These are phyloP conservation scores for Pagrus major DNA, from an alignment of 2,113 vertebrate species.

Conservation along the genomic window DNA sequence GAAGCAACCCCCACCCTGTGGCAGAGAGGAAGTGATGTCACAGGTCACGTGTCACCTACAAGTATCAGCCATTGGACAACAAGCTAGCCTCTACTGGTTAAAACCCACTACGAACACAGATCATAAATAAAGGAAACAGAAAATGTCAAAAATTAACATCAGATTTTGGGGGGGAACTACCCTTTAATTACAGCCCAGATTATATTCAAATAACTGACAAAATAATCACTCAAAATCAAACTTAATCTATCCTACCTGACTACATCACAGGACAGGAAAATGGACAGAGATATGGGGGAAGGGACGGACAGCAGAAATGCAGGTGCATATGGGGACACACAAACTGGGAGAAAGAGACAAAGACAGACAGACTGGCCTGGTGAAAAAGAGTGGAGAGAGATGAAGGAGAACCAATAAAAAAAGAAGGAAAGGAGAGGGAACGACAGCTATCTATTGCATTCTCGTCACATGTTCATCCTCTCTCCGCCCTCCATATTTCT, in stretches of 20 bases:
- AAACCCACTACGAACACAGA: constrained; percentile 58
- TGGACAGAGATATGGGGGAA: constrained; percentile 66
- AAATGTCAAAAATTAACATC: constrained; percentile 46
- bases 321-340: constrained; percentile 71
- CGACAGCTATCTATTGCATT: constrained; percentile 57
- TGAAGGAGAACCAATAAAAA: constrained; percentile 53
- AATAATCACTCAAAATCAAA: constrained; percentile 48
- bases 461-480: constrained; percentile 60
- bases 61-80: constrained; percentile 65
- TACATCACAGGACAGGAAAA: constrained; percentile 60
- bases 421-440: constrained; percentile 55
- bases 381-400: constrained; percentile 65
- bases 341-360: constrained; percentile 64
- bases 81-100: constrained; percentile 56
- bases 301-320: constrained; percentile 58
- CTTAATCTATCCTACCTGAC: constrained; percentile 37
- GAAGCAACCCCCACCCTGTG: constrained; percentile 77
- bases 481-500: constrained; percentile 56
- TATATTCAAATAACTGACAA: constrained; percentile 44
- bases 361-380: constrained; percentile 69
- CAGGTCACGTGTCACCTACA: constrained; percentile 75
- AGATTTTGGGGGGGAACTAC: constrained; percentile 16
- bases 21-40: constrained; percentile 76
- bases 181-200: constrained; percentile 29
- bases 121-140: constrained; percentile 55